Conservation (phyloP, 2,888 invertebrate species). For the Agonopterix alstromeriana region DNA sequence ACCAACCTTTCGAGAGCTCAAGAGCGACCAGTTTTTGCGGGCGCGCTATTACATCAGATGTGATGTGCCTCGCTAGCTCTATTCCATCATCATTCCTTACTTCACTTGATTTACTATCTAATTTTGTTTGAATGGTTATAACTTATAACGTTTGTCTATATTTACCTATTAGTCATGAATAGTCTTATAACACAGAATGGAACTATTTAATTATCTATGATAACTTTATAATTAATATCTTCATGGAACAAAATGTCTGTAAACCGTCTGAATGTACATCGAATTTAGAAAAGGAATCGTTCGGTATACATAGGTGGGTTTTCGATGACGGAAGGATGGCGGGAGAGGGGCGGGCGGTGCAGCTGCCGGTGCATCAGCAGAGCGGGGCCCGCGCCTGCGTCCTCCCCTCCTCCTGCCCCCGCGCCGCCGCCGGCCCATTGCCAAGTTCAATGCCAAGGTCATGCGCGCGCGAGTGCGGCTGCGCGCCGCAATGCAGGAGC, state of each 20-base stretch:
- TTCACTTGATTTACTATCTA: too few species aligned
- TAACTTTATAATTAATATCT: background rate
- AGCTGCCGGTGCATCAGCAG: conserved; percentile 65
- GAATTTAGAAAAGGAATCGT: conserved; percentile 19
- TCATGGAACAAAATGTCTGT: too few species aligned
- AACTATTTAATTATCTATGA: too few species aligned
- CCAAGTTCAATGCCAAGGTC: conserved; percentile 91
- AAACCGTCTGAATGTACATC: too few species aligned
- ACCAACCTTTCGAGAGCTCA: conserved; percentile 27
- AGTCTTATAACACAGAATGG: background rate
- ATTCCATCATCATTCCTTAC: too few species aligned
- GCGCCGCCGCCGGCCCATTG: conserved; percentile 67
- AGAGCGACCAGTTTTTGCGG: conserved; percentile 57
- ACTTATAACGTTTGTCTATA: background rate
- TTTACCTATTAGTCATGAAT: background rate
- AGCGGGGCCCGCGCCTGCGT: conserved; percentile 25
- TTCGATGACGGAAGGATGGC: conserved; percentile 45
- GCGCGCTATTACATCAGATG: conserved; percentile 42
- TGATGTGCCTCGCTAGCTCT: conserved; percentile 7
- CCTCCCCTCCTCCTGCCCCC: conserved; percentile 20
- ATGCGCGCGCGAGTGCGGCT: conserved; percentile 79
- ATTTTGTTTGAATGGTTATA: too few species aligned
- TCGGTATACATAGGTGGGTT: conserved; percentile 24
- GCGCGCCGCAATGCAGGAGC: conserved; percentile 82
- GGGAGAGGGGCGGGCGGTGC: conserved; percentile 50